phyloP scores from a whole-genome alignment of 1,140 invertebrate species.

The Ditylenchus dipsaci region DNA sequence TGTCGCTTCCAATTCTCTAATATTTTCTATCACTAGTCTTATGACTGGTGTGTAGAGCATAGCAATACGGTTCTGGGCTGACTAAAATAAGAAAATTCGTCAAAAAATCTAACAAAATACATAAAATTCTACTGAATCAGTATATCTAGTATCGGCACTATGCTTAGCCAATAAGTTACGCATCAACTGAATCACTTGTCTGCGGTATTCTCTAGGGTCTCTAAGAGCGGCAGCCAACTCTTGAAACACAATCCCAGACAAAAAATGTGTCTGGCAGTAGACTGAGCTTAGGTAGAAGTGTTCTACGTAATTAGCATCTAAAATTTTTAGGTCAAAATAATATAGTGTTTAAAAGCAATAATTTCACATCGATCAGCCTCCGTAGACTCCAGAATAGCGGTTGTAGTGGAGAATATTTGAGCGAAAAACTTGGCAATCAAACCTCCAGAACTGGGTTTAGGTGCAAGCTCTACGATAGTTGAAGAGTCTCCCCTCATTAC shows the following conservation, averaged over 20 bases:
- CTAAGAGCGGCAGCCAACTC: slow-evolving; percentile 73
- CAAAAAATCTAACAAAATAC: slow-evolving; percentile 5
- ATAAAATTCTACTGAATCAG: slow-evolving; percentile 59
- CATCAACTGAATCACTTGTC: slow-evolving; percentile 72
- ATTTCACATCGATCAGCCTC: neutral
- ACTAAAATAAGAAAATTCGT: slow-evolving; percentile 60
- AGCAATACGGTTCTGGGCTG: slow-evolving; percentile 77
- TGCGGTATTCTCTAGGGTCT: slow-evolving; percentile 74
- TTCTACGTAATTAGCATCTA: slow-evolving; percentile 55
- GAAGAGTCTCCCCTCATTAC: slow-evolving; percentile 48
- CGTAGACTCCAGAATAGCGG: slow-evolving; percentile 6
- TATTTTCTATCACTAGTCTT: slow-evolving; percentile 76
- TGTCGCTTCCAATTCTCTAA: slow-evolving; percentile 63
- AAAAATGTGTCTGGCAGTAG: slow-evolving; percentile 82
- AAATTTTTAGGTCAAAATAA: slow-evolving; percentile 4
- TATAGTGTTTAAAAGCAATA: slow-evolving; percentile 1
- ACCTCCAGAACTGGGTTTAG: slow-evolving; percentile 10
- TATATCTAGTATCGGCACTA: slow-evolving; percentile 83
- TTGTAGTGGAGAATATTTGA: slow-evolving; percentile 27
- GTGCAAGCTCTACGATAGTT: neutral
- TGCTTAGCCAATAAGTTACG: slow-evolving; percentile 85
- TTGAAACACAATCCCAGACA: slow-evolving; percentile 73
- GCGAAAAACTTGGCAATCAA: slow-evolving; percentile 42
- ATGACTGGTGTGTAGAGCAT: slow-evolving; percentile 84
- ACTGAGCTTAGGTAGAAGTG: slow-evolving; percentile 70